Base-by-base conservation (phyloP, 2,113 vertebrate genomes). In the Columbina picui region DNA sequence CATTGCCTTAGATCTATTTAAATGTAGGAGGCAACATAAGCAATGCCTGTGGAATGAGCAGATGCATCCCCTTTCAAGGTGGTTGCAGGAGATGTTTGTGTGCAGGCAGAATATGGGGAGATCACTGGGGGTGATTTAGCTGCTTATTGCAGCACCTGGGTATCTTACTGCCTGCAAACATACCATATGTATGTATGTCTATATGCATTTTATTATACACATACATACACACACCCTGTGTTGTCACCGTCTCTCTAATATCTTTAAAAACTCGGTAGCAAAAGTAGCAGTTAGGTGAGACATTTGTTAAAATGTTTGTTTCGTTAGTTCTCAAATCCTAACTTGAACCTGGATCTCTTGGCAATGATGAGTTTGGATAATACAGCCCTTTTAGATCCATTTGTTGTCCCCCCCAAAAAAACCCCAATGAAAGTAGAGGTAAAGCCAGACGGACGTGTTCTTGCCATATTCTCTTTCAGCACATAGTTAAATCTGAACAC, bases 361-460 rank as follows among this genome's bases (percentile, higher is more conserved):
- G 47, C 45, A 47, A 64, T 38, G 32, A 68, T 87, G 17, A 1
- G 80, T 73, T 84, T 90, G 55, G 50, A 43, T 19, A 26, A 50
- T 75, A n/a, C 38, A 67, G 68, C 32, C 43, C 73, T 69, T 74
- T 38, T 65, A 86, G 92, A 94, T 73, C 80, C 50, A 6, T 64
- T 56, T 78, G 27, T 87, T 82, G 61, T 78, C 74, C 93, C 77
- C 84, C 94, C 88, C 89, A 73, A 38, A 21, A 91, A 84, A n/a
- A 34, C 4, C 45, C 55, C 60, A 70, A 47, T 88, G 78, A 80
- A 87, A 92, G 65, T 36, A 95, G 97, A 96, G 91, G 97, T 95
- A 93, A 93, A 95, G 56, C 68, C 80, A 96, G 96, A 74, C 4
- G 6, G 80, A 45, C 1, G 7, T 49, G 50, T 41, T 47, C 14